phyloP scores from a whole-genome alignment of 2,113 vertebrate species.

The Parus major region DNA sequence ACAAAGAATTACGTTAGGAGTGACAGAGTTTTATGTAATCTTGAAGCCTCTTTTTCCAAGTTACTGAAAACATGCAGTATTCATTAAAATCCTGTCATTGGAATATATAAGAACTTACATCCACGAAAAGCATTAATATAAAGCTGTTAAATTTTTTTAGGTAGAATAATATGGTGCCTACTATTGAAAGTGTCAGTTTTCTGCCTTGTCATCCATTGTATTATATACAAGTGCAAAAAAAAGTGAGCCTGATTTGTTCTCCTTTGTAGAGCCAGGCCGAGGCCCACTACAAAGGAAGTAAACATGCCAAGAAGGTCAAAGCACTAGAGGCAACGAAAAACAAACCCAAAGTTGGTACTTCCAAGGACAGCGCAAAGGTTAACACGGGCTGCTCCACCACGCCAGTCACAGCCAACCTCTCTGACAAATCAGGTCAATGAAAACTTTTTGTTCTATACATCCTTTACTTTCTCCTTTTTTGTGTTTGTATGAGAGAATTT shows the following conservation, averaged over 20 bases:
- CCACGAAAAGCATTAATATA: neutral
- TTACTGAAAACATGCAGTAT: neutral
- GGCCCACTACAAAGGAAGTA: constrained; percentile 98
- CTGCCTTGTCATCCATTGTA: constrained; percentile 67
- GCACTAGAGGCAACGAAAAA: constrained; percentile 93
- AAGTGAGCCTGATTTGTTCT: constrained; percentile 91
- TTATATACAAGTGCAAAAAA: constrained; percentile 67
- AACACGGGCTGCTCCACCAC: constrained; percentile 77
- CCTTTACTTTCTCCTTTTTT: constrained; percentile 47
- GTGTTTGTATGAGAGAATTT: constrained; percentile 15
- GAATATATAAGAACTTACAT: neutral
- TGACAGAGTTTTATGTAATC: neutral
- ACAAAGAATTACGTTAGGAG: neutral
- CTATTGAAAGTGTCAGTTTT: constrained; percentile 76
- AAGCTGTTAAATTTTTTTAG: neutral
- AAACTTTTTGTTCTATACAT: constrained; percentile 77
- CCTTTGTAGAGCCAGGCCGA: constrained; percentile 96
- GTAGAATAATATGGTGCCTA: constrained; percentile 64
- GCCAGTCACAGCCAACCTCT: constrained; percentile 76
- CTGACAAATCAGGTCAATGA: constrained; percentile 89
- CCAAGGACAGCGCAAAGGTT: constrained; percentile 85
- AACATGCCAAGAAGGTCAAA: constrained; percentile 99
- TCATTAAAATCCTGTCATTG: neutral
- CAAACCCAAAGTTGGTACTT: constrained; percentile 84
- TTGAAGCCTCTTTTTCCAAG: neutral